Base-by-base conservation (phyloP, 2,888 invertebrate species). In the Pseudeuparius sepicola region DNA sequence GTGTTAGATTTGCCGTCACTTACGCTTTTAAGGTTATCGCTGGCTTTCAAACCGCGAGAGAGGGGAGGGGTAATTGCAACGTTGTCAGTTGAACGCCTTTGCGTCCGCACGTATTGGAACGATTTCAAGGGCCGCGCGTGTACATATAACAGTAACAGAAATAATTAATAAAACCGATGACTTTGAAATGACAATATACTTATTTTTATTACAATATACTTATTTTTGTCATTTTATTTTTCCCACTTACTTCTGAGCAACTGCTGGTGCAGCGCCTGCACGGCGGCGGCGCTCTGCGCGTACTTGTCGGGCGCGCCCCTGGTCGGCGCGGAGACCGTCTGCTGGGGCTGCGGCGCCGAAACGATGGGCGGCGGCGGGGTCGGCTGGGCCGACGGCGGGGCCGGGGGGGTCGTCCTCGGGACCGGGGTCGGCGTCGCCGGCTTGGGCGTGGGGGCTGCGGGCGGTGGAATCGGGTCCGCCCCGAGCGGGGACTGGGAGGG, bases 261-360 rank as follows among this genome's bases (percentile, higher is more conserved):
- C 61, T 88, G 87, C 51, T 87, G 86, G 49, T 86, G 86, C 44
- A 87, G 60, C 0, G 84, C 86, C 59, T 87, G 87, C 68, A 87
- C 82, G 39, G 84, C 78, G 23, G 83, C 81, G 6, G 77, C 75
- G 41, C 65, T 64, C 26, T 65, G 63, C 14, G 47, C 36, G 36
- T 65, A 68, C 49, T 68, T 69, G 36, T 67, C 66, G 58, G 43
- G 61, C 4, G 55, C 58, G n/a, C n/a, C n/a, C 20, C n/a, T 6
- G 30, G 54, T 60, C 16, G 61, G 61, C 23, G 64, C 11, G 33
- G 40, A 24, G 39, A 28, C 6, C 18, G 41, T 37, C 14, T 47
- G 45, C 18, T 39, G 40, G 11, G 47, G 34, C 14, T 39, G 31
- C 9, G 43, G 43, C 2, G 54, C 63, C 55, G 33, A 61, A n/a